A percentile compares a stretch with the other conserved stretches of the same genome.
Conservation (phyloP, 2,888 invertebrate genomes). For the Rhogogaster chlorosoma region DNA sequence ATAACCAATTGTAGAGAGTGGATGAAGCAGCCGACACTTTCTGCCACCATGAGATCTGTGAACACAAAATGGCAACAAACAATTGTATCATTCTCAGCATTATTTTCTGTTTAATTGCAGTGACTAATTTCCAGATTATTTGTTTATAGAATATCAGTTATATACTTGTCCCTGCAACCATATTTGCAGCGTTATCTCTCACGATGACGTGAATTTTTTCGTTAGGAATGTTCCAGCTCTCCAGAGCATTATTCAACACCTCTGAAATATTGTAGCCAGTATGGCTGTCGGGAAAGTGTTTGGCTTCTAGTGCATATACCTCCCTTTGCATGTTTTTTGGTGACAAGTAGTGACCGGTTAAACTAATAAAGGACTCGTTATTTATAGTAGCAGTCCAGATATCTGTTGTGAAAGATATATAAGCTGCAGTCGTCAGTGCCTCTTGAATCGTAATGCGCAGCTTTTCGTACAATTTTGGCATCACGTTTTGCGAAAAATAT, state of each 20-base stretch:
- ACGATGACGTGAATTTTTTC: constrained; percentile 50
- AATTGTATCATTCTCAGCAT: background rate
- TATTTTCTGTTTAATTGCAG: no score
- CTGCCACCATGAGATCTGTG: background rate
- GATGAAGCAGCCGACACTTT: background rate
- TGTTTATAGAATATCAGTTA: background rate
- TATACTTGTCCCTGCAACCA: constrained; percentile 49
- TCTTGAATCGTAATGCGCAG: constrained; percentile 26
- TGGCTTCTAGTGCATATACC: background rate
- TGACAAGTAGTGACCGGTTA: constrained; percentile 24
- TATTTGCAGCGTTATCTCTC: constrained; percentile 52
- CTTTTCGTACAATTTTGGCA: constrained; percentile 46
- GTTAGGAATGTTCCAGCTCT: constrained; percentile 50
- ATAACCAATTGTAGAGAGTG: constrained; percentile 1
- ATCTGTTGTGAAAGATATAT: constrained; percentile 19
- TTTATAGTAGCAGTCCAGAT: constrained; percentile 32
- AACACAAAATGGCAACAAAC: background rate
- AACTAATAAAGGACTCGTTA: background rate
- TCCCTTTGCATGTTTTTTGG: background rate
- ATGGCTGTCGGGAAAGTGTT: constrained; percentile 48
- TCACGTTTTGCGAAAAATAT: constrained; percentile 54
- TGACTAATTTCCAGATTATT: background rate
- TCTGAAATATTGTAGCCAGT: constrained; percentile 50
- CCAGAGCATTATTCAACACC: constrained; percentile 43
- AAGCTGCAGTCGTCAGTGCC: constrained; percentile 1